Evolutionary conservation across 2,113 vertebrate species (phyloP).

Genomic region (Platichthys flesus): DNA sequence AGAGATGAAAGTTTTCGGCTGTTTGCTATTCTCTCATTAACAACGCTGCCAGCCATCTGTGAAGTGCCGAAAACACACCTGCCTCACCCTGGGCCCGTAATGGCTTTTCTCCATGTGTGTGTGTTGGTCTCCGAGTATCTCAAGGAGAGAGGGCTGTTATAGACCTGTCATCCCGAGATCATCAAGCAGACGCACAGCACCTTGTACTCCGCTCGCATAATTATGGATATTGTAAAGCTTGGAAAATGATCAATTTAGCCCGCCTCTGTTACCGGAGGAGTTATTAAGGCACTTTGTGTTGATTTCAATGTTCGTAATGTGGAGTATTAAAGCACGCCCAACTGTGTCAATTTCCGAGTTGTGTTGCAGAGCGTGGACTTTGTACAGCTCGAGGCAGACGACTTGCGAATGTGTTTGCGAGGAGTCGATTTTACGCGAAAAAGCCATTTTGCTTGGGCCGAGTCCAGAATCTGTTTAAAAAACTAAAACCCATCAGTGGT

Average conservation of each 20-base stretch:
- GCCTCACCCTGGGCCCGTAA: conserved; percentile 81
- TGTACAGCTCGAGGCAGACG: conserved; percentile 42
- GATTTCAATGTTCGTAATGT: conserved; percentile 76
- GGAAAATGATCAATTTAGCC: conserved; percentile 77
- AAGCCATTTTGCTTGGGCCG: conserved; percentile 18
- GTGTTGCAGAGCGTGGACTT: conserved; percentile 48
- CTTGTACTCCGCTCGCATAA: conserved; percentile 72
- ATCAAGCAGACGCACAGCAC: conserved; percentile 76
- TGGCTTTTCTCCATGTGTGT: conserved; percentile 82
- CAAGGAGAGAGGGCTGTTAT: conserved; percentile 72
- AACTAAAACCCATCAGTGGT: not conserved
- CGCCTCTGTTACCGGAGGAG: conserved; percentile 70
- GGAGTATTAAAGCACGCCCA: conserved; percentile 55
- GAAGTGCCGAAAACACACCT: conserved; percentile 81
- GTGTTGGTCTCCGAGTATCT: conserved; percentile 69
- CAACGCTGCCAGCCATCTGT: conserved; percentile 80
- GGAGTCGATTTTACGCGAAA: conserved; percentile 3
- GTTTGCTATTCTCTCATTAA: conserved; percentile 80
- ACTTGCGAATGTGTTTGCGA: conserved; percentile 22
- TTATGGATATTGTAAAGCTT: conserved; percentile 79
- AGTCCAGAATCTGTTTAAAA: conserved; percentile 12
- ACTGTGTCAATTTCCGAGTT: conserved; percentile 57
- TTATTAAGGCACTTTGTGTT: conserved; percentile 78
- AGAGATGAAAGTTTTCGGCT: conserved; percentile 74
- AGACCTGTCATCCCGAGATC: conserved; percentile 77